These are phyloP conservation scores for Heteronetta atricapilla DNA, from an alignment of 2,113 vertebrate species.

Conservation along the genomic window DNA sequence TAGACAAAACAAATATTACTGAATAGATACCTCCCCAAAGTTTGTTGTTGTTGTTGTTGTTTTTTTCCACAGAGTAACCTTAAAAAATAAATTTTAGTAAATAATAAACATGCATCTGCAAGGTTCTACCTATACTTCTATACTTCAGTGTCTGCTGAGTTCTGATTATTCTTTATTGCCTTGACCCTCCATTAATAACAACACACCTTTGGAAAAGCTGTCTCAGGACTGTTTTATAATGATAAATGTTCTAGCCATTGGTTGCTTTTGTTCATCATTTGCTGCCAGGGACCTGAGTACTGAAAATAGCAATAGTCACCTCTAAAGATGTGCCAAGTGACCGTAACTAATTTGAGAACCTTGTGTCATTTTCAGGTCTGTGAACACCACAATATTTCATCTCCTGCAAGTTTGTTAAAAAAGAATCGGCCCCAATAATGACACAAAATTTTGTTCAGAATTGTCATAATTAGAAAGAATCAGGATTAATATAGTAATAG, in stretches of 20 bases:
- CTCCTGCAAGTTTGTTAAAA: neutral
- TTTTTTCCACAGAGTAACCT: neutral
- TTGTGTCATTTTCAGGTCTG: slow-evolving; percentile 4
- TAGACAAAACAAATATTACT: neutral
- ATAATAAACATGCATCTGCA: neutral
- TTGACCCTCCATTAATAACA: neutral
- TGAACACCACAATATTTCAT: neutral
- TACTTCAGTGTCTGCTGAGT: neutral
- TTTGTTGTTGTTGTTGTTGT: neutral
- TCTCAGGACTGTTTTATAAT: neutral
- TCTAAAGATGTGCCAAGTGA: slow-evolving; percentile 22
- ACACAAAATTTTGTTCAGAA: neutral
- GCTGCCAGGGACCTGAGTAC: neutral
- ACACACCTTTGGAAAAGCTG: neutral
- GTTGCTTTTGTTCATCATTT: neutral
- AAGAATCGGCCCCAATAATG: neutral
- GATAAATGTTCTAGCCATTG: slow-evolving; percentile 13
- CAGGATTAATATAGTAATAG: neutral
- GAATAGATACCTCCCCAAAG: neutral
- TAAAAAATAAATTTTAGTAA: neutral
- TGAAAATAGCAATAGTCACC: slow-evolving; percentile 32
- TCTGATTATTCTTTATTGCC: neutral
- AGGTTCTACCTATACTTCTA: neutral
- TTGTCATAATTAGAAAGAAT: neutral
- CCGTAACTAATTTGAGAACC: neutral